phyloP scores from a whole-genome alignment of 2,113 vertebrate species.

The Pseudorhombus dupliciocellatus region DNA sequence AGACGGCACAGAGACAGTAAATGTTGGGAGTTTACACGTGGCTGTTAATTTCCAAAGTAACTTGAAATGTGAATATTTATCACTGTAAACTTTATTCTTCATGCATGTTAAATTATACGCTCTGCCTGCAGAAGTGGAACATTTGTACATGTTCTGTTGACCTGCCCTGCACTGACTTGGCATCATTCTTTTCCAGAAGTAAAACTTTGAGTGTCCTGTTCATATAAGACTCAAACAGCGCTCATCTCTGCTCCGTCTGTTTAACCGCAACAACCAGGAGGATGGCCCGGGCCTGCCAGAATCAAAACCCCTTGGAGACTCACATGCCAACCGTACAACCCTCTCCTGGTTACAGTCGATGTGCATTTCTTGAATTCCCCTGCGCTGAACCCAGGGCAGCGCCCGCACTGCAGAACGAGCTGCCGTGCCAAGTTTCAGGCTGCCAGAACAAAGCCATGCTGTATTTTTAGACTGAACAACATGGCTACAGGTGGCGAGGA shows the following conservation, averaged over 20 bases:
- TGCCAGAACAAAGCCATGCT: slow-evolving; percentile 59
- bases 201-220: background rate
- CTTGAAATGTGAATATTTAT: background rate
- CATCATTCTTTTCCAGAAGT: background rate
- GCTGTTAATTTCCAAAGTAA: background rate
- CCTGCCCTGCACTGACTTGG: background rate
- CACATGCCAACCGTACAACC: background rate
- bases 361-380: slow-evolving; percentile 46
- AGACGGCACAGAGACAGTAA: background rate
- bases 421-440: slow-evolving; percentile 65
- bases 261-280: slow-evolving; percentile 18
- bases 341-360: slow-evolving; percentile 41
- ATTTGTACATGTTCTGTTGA: background rate
- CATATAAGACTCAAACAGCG: background rate
- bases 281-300: slow-evolving; percentile 10
- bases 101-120: background rate
- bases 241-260: background rate
- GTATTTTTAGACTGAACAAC: slow-evolving; percentile 68
- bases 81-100: background rate
- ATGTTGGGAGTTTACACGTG: background rate
- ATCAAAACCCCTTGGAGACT: slow-evolving; percentile 31
- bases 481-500: slow-evolving; percentile 74
- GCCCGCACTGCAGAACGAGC: slow-evolving; percentile 37
- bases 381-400: slow-evolving; percentile 49
- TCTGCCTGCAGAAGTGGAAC: background rate